phyloP scores from a whole-genome alignment of 30 jellyfish, hydroid and myxozoan genomes.

The Turritopsis dohrnii region DNA sequence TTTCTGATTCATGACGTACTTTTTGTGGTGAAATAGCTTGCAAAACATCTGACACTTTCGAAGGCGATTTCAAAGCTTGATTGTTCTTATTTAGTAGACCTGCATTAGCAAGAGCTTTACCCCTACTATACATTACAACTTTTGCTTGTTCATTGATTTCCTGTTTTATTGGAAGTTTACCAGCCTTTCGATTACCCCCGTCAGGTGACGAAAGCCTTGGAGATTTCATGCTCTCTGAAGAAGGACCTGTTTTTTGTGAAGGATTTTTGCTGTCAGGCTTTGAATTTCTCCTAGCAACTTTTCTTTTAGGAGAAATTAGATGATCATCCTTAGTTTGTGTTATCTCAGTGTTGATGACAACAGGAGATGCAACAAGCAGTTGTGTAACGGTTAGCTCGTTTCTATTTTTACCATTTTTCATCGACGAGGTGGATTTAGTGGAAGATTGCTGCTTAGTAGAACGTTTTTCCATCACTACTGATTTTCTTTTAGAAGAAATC shows the following conservation, averaged over 20 bases:
- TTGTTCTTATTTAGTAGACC: background rate
- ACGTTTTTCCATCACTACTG: background rate
- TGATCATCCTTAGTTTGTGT: conserved; percentile 16
- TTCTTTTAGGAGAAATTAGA: background rate
- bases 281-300: background rate
- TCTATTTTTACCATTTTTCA: background rate
- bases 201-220: background rate
- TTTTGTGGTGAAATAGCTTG: background rate
- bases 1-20: background rate
- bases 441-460: no score
- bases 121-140: conserved; percentile 9
- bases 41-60: background rate
- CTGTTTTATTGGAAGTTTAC: background rate
- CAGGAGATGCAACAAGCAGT: conserved; percentile 4
- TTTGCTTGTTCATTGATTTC: conserved; percentile 36
- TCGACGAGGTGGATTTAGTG: no score
- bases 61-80: background rate
- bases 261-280: background rate
- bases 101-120: conserved; percentile 12
- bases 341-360: background rate
- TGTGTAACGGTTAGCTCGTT: conserved; percentile 14
- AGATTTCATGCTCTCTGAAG: background rate
- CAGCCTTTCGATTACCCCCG: background rate
- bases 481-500: background rate
- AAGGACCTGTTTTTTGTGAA: background rate